These are phyloP conservation scores for Erebia ligea DNA, from an alignment of 2,888 invertebrate genomes.

Conservation along the genomic window DNA sequence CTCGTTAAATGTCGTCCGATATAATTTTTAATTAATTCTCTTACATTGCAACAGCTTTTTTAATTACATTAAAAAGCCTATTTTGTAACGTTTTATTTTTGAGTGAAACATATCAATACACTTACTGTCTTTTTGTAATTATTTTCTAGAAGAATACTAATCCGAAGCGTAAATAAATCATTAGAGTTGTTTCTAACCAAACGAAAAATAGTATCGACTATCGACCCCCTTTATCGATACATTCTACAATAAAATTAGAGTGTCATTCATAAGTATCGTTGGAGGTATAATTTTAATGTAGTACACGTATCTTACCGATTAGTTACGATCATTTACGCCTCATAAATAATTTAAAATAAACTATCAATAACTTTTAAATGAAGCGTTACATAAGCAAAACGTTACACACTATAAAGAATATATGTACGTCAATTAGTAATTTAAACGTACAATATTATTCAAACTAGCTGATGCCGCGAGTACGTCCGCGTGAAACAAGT, in stretches of 20 bases:
- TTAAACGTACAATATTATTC: slow-evolving; percentile 14
- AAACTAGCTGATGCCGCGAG: no score
- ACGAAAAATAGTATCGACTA: no score
- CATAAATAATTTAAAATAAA: not conserved
- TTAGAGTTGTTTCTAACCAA: no score
- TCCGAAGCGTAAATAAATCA: no score
- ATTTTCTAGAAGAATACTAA: no score
- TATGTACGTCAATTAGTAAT: slow-evolving; percentile 14
- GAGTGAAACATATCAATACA: not conserved
- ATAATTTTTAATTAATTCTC: slow-evolving; percentile 4
- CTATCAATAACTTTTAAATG: slow-evolving; percentile 7
- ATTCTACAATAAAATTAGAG: no score
- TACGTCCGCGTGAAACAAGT: no score
- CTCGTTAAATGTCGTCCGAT: slow-evolving; percentile 4
- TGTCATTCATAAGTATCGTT: no score
- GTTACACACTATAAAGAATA: slow-evolving; percentile 13
- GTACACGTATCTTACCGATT: no score
- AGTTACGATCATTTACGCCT: not conserved
- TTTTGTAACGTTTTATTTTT: not conserved
- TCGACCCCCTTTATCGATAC: no score
- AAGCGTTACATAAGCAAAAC: slow-evolving; percentile 13
- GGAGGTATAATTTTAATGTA: no score
- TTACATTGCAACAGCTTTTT: not conserved
- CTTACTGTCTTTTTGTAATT: no score
- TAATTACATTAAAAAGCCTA: not conserved